A percentile compares a stretch with the other conserved stretches of the same genome.
Evolutionary conservation across 2,888 invertebrate species (phyloP).

Genomic region (Tryphoninae sp.): DNA sequence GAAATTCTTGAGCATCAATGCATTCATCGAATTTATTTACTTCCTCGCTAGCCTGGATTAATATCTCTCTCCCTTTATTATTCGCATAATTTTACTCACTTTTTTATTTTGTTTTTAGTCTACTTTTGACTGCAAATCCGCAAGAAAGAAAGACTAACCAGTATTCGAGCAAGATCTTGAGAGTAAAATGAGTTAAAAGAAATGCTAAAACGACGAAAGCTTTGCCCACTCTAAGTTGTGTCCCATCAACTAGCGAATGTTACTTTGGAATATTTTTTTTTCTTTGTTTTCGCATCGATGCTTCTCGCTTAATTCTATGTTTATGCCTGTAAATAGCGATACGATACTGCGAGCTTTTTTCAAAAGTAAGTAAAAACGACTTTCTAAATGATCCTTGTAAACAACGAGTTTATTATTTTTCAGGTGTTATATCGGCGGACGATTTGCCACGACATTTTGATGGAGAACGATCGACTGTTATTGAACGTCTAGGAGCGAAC

Average conservation of each 20-base stretch:
- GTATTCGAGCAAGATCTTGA: constrained; percentile 14
- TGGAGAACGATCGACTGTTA: constrained; percentile 85
- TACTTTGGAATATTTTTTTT: background rate
- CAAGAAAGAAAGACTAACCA: constrained; percentile 1
- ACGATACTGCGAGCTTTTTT: constrained; percentile 27
- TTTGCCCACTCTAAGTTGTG: background rate
- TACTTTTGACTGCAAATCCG: constrained; percentile 2
- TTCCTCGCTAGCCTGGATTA: constrained; percentile 18
- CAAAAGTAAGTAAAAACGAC: constrained; percentile 1
- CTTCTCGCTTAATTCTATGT: constrained; percentile 50
- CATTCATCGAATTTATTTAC: background rate
- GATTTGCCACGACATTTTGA: constrained; percentile 80
- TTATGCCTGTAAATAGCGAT: constrained; percentile 21
- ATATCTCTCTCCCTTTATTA: constrained; percentile 9
- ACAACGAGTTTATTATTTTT: constrained; percentile 49
- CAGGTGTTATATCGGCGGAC: constrained; percentile 78
- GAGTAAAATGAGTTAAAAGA: constrained; percentile 19
- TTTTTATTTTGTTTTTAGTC: background rate
- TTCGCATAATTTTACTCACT: background rate
- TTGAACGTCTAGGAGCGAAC: constrained; percentile 90
- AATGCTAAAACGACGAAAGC: constrained; percentile 6
- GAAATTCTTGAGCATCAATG: constrained; percentile 16
- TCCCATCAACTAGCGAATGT: constrained; percentile 18
- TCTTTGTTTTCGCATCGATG: background rate
- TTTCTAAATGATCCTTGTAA: constrained; percentile 20